Evolutionary conservation across 2,888 invertebrate genomes (phyloP), one percentile per base, ranked within the genome.

Genomic region (Helleia helle): DNA sequence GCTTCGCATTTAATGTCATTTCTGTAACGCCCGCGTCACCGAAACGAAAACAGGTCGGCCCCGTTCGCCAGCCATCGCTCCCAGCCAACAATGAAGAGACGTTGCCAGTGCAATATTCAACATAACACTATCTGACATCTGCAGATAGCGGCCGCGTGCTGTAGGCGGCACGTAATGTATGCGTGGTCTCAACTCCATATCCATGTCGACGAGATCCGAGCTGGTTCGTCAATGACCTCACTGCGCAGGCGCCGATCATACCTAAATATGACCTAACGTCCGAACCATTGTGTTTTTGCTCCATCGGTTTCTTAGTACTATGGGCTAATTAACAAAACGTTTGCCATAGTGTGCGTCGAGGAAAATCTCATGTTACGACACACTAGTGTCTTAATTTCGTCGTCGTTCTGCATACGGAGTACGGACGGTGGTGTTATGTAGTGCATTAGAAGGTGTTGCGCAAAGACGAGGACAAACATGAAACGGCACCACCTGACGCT

Each of bases 1-100:
- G n/a, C n/a, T n/a, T n/a, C n/a, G n/a, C n/a, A n/a, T n/a, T n/a
- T n/a, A n/a, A n/a, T 28, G 27, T 18, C 46, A 43, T 44, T 44
- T 44, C 42, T 48, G 48, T 48, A 39, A 42, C 47, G 39, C 47
- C 62, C 60, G 63, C 69, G 75, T 76, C 71, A 71, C 71, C 76
- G 72, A 71, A 79, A 73, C 63, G 65, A 68, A 83, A 80, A 81
- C 79, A 81, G 81, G 79, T 79, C 81, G 76, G 54, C 57, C 64
- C 66, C 66, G 71, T 60, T 65, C 65, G 67, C 63, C 69, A 66
- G 51, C 54, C 55, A 51, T 58, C 57, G 59, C 64, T 58, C 64
- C 62, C 70, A 65, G 67, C 70, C 74, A 70, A 75, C 76, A 70
- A 63, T 59, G 68, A 68, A 52, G 58, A 65, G 56, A 56, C 57